Evolutionary conservation across 2,113 vertebrate species (phyloP).

Genomic region (Plotosus lineatus): DNA sequence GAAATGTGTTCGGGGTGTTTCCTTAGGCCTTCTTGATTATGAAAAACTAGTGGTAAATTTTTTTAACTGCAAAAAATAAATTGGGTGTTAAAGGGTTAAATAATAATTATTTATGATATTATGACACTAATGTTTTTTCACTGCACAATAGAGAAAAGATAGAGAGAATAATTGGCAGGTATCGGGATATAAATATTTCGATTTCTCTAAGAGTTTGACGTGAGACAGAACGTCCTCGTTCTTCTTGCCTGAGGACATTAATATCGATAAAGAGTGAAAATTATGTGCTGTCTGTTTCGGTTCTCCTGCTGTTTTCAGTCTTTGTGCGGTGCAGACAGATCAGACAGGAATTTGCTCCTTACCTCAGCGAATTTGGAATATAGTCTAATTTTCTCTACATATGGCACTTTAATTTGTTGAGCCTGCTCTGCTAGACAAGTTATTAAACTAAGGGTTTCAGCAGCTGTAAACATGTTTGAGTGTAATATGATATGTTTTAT

Average conservation of each 20-base stretch:
- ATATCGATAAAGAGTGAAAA: constrained; percentile 17
- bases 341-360: constrained; percentile 32
- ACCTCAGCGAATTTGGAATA: constrained; percentile 31
- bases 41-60: no score
- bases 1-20: no score
- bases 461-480: constrained; percentile 22
- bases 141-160: neutral
- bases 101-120: neutral
- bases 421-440: neutral
- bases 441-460: constrained; percentile 18
- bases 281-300: constrained; percentile 24
- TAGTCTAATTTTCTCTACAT: constrained; percentile 7
- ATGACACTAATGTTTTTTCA: neutral
- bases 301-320: constrained; percentile 26
- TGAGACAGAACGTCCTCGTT: neutral
- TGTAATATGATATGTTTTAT: constrained; percentile 13
- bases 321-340: constrained; percentile 39
- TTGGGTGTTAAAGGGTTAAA: neutral
- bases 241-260: neutral
- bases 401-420: neutral
- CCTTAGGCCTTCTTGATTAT: no score
- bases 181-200: neutral
- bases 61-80: no score
- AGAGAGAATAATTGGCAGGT: neutral
- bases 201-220: neutral